Evolutionary conservation across 2,888 invertebrate genomes (phyloP).

Genomic region (Orthosia gothica): DNA sequence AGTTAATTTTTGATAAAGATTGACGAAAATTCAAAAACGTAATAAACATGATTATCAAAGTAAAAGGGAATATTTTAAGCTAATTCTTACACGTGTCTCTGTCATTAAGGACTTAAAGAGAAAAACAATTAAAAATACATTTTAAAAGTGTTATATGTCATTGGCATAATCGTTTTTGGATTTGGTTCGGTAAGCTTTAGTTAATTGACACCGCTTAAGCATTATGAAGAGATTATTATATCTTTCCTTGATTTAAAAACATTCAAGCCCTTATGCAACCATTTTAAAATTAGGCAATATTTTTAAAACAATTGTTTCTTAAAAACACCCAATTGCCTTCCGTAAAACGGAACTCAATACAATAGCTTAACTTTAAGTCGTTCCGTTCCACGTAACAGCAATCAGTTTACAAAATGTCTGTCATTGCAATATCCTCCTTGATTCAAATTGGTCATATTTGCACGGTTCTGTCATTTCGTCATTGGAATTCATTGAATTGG

Average conservation of each 20-base stretch:
- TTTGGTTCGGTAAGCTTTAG: neutral
- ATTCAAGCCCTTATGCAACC: neutral
- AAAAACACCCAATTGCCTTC: slow-evolving; percentile 2
- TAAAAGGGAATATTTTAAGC: slow-evolving; percentile 42
- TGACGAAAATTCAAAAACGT: neutral
- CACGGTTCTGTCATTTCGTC: slow-evolving; percentile 19
- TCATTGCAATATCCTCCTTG: slow-evolving; percentile 61
- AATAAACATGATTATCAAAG: neutral
- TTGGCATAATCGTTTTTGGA: slow-evolving; percentile 6
- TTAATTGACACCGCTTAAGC: neutral
- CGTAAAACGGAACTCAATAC: slow-evolving; percentile 59
- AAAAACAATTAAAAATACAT: slow-evolving; percentile 44
- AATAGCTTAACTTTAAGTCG: slow-evolving; percentile 57
- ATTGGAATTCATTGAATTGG: slow-evolving; percentile 25
- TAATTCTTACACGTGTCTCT: slow-evolving; percentile 50
- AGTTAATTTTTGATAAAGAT: too few species aligned
- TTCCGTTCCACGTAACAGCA: slow-evolving; percentile 58
- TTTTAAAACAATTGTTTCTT: slow-evolving; percentile 10
- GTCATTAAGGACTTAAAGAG: slow-evolving; percentile 26
- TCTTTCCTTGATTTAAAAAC: neutral
- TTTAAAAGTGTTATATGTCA: slow-evolving; percentile 27
- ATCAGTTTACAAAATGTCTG: slow-evolving; percentile 49
- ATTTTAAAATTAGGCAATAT: slow-evolving; percentile 12
- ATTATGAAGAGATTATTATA: neutral
- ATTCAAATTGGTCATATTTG: slow-evolving; percentile 30